Conservation (phyloP, 2,113 vertebrate species). For the Cricetomys ansorgei region DNA sequence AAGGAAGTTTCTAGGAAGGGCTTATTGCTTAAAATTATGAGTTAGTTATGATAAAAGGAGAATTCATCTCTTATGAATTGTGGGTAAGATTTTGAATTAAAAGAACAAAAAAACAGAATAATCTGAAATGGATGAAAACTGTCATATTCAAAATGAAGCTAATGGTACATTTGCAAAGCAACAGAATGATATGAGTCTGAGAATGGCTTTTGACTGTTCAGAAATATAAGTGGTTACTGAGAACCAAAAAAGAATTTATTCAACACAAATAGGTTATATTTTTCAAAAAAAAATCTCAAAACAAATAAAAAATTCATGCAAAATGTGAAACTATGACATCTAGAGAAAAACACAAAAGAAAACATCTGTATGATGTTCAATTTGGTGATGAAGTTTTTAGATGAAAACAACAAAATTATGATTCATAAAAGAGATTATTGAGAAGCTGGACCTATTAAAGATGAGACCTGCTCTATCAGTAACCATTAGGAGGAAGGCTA, state of each 20-base stretch:
- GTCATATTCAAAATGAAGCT: slow-evolving; percentile 41
- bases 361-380: background rate
- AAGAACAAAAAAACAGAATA: background rate
- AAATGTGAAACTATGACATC: background rate
- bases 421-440: background rate
- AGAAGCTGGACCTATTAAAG: background rate
- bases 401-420: slow-evolving; percentile 47
- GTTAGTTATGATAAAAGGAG: slow-evolving; percentile 11
- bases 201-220: slow-evolving; percentile 7
- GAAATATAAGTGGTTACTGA: background rate
- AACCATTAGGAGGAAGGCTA: background rate
- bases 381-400: slow-evolving; percentile 34
- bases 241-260: background rate
- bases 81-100: slow-evolving; percentile 14
- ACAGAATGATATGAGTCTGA: background rate
- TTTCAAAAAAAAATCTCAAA: slow-evolving; percentile 55
- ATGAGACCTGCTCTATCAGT: background rate
- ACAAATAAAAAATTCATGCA: background rate
- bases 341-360: background rate
- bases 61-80: background rate
- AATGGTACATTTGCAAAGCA: slow-evolving; percentile 11
- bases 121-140: background rate
- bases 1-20: background rate
- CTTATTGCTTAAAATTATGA: background rate
- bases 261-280: background rate